Base-by-base conservation (phyloP, 2,888 invertebrate species). In the Hemistola chrysoprasaria region DNA sequence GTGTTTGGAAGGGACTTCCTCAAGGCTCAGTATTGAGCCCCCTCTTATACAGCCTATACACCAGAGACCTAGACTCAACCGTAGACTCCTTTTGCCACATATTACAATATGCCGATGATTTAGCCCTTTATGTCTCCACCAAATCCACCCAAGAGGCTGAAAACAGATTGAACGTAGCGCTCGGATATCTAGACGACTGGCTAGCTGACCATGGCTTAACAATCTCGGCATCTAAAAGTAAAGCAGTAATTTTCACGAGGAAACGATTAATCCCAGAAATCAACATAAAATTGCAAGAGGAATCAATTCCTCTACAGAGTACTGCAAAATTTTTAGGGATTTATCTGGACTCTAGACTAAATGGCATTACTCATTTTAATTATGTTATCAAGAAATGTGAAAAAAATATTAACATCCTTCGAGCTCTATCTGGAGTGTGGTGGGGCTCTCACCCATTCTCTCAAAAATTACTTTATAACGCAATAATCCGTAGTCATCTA, bases 91-190 rank as follows among this genome's bases (percentile, higher is more conserved):
- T 29, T 10, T 47, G 49, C 11, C n/a, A 49, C 1, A 22, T 59
- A 0, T 24, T 62, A 2, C 60, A 59, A 29, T 60, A 59, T 36
- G 62, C 60, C 0, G 59, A 59, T 46, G 60, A 60, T 22, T 5
- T 58, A 3, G 42, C 40, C 1, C 23, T 58, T 0, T 62, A 56
- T 10, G n/a, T 34, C 0, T 8, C 33, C 2, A 10, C 4, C 4
- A 2, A 22, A 0, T 27, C 36, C 4, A 26, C 48, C 20, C 20
- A 31, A 5, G 22, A 33, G 0, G 11, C 26, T 10, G 1, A 8
- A 5, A 6, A 5, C 2, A 8, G 16, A 8, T 9, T 46, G 2
- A 32, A 33, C 9, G 6, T 16, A 4, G 31, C 51, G n/a, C 22
- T 56, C 0, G 0, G 6, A 0, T 32, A 34, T 29, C 23, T 56